These are phyloP conservation scores for Troides helena DNA, from an alignment of 2,888 invertebrate genomes.

Conservation along the genomic window DNA sequence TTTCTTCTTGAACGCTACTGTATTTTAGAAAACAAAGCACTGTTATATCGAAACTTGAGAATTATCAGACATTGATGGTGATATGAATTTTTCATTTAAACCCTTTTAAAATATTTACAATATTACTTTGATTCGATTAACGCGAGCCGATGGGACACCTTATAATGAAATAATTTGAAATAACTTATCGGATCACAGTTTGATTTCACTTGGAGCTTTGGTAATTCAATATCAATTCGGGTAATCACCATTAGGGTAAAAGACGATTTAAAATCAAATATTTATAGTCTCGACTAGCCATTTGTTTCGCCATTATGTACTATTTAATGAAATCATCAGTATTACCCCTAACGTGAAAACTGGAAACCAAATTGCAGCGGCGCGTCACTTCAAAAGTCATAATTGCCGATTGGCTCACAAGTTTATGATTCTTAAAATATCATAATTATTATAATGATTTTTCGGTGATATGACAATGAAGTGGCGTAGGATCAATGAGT, in stretches of 20 bases:
- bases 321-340: slow-evolving; percentile 15
- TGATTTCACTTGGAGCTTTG: slow-evolving; percentile 17
- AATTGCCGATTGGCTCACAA: slow-evolving; percentile 18
- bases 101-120: too few relatives aligned
- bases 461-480: slow-evolving; percentile 27
- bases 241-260: slow-evolving; percentile 10
- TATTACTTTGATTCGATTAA: too few relatives aligned
- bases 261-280: slow-evolving; percentile 8
- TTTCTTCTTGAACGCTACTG: too few relatives aligned
- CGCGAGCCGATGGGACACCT: slow-evolving; percentile 13
- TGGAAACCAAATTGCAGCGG: slow-evolving; percentile 7
- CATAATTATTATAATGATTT: slow-evolving; percentile 27
- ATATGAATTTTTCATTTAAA: too few relatives aligned
- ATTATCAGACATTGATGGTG: too few relatives aligned
- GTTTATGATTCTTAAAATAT: slow-evolving; percentile 27
- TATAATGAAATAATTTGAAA: not conserved
- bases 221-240: slow-evolving; percentile 17
- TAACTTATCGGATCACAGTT: slow-evolving; percentile 3
- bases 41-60: too few relatives aligned
- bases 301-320: slow-evolving; percentile 16
- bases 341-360: slow-evolving; percentile 8
- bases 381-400: slow-evolving; percentile 5
- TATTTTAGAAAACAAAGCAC: too few relatives aligned
- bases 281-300: slow-evolving; percentile 14
- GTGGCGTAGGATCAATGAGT: slow-evolving; percentile 16